These are phyloP conservation scores for Drosophila nigrodunni DNA, from an alignment of 1,140 invertebrate species.

Conservation along the genomic window DNA sequence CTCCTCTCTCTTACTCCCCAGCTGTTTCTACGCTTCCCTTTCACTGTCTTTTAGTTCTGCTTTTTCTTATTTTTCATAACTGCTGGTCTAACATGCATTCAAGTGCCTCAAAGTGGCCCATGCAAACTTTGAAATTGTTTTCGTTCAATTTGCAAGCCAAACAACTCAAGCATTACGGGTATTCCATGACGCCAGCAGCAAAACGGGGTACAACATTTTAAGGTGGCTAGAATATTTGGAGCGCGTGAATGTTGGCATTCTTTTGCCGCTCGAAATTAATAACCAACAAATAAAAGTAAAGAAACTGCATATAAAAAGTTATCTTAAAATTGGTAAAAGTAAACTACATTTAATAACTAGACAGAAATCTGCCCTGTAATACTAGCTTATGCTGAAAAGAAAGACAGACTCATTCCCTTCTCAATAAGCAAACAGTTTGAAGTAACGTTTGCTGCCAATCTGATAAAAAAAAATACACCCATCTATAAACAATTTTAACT, in stretches of 20 bases:
- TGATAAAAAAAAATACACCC: background rate
- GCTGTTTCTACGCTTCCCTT: background rate
- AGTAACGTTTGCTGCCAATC: conserved; percentile 5
- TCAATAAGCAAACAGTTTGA: too few species aligned
- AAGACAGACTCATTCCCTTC: too few species aligned
- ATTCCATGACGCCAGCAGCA: conserved; percentile 48
- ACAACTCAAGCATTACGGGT: conserved; percentile 68
- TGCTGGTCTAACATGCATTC: conserved; percentile 43
- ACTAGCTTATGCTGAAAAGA: too few species aligned
- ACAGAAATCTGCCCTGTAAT: background rate
- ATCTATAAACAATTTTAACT: conserved; percentile 12
- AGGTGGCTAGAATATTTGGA: background rate
- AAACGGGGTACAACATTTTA: background rate
- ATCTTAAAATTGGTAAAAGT: background rate
- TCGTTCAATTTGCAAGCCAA: conserved; percentile 75
- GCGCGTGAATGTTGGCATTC: background rate
- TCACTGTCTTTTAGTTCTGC: too few species aligned
- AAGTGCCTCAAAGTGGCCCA: conserved; percentile 49
- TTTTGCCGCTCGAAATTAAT: conserved; percentile 28
- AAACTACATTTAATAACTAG: background rate
- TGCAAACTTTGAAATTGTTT: conserved; percentile 74
- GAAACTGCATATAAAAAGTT: background rate
- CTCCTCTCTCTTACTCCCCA: background rate
- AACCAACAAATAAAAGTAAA: conserved; percentile 15
- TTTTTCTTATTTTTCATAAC: conserved; percentile 8